These are phyloP conservation scores for Halcyon smyrnensis DNA, from an alignment of 2,797 vertebrate genomes.

Conservation along the genomic window DNA sequence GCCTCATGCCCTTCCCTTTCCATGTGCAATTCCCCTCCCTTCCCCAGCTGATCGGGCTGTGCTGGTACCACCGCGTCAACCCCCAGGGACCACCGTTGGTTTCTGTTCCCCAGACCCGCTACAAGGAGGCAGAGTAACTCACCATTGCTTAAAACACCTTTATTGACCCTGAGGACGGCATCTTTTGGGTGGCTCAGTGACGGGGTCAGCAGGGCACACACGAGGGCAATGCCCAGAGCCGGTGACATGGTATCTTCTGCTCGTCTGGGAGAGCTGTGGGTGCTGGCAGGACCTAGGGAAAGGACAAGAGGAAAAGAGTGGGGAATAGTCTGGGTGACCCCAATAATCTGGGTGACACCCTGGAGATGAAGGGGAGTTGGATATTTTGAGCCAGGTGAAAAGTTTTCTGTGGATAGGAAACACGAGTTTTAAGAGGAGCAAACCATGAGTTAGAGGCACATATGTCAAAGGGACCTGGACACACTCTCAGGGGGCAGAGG, in stretches of 20 bases:
- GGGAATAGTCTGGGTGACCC: neutral
- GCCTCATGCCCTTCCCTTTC: neutral
- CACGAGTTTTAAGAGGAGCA: accelerated
- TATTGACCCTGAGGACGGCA: constrained; percentile 37
- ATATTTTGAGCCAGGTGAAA: accelerated
- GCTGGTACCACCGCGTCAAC: neutral
- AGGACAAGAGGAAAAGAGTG: accelerated
- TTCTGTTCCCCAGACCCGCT: neutral
- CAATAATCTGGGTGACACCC: neutral
- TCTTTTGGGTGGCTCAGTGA: neutral
- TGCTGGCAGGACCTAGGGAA: neutral
- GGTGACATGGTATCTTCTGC: constrained; percentile 3
- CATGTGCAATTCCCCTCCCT: neutral
- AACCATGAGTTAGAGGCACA: accelerated
- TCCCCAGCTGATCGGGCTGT: accelerated
- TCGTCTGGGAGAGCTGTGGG: neutral
- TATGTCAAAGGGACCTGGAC: accelerated
- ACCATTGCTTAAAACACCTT: constrained; percentile 22
- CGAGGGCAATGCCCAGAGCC: neutral
- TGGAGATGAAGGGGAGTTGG: neutral
- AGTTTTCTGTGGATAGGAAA: neutral
- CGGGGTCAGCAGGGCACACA: neutral
- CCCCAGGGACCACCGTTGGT: accelerated
- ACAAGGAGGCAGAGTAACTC: neutral
- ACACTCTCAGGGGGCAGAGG: accelerated